Base-by-base conservation (phyloP, 2,888 invertebrate genomes). In the Agrypnus murinus region DNA sequence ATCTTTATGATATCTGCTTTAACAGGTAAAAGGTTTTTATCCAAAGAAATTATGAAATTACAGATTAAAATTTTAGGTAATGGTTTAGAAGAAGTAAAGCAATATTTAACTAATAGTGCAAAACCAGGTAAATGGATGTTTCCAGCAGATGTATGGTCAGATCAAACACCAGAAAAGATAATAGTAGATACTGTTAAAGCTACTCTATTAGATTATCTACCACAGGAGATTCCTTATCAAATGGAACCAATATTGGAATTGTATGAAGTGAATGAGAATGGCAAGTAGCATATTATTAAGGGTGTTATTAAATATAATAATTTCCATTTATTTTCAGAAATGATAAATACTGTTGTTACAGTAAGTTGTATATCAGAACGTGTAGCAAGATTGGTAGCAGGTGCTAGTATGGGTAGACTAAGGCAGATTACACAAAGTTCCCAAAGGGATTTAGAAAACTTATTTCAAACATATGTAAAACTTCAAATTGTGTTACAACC, bases 1-100 rank as follows among this genome's bases (percentile, higher is more conserved):
- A 92, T 98, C 8, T 99, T 99, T 83, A 92, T 98, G 88, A 90
- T 96, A n/a, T 98, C 98, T 7, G 94, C 97, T 0, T 83, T 96
- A 25, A 90, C 90, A 65, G 93, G 93, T 81, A n/a, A n/a, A n/a
- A n/a, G n/a, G n/a, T n/a, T n/a, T n/a, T n/a, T 77, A 48, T 45
- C 91, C 91, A 85, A 96, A 96, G 1, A 9, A 1, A 85, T 95
- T 1, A 86, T 88, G n/a, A n/a, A n/a, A n/a, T n/a, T n/a, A n/a
- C n/a, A n/a, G n/a, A 10, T 48, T 4, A 3, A 19, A 10, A 10
- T 31, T 59, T 15, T 15, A 83, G 84, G 84, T 19, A 79, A 78
- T 79, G 86, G 86, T n/a, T 63, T 85, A 32, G 66, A 71, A n/a
- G 81, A 84, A 60, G 71, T 86, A 5, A 83, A 79, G 75, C 86